phyloP scores from a whole-genome alignment of 92 coral and sea anemone species.

The Diadumene lineata region DNA sequence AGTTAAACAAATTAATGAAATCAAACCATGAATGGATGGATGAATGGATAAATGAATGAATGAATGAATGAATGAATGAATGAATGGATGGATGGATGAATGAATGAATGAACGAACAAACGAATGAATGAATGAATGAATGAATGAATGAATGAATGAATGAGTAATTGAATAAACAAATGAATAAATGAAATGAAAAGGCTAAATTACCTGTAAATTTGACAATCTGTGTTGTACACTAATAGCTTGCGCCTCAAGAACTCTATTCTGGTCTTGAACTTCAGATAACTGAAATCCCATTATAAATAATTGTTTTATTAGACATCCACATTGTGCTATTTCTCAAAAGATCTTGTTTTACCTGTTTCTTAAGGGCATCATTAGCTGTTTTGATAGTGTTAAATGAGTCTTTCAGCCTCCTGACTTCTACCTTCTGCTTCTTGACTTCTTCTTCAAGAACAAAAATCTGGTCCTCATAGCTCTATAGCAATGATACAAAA shows the following conservation, averaged over 20 bases:
- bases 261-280: constrained; percentile 84
- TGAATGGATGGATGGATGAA: not conserved
- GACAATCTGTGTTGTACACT: constrained; percentile 94
- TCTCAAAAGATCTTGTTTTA: too few relatives aligned
- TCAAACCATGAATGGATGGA: not conserved
- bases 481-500: constrained; percentile 38
- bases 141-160: not conserved
- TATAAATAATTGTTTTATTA: too few relatives aligned
- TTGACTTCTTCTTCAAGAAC: constrained; percentile 74
- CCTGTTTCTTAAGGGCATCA: constrained; percentile 93
- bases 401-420: constrained; percentile 89
- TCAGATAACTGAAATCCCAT: constrained; percentile 62
- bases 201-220: constrained; percentile 84
- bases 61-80: not conserved
- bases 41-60: not conserved
- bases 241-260: constrained; percentile 82
- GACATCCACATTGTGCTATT: not conserved
- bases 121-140: not conserved
- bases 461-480: constrained; percentile 68
- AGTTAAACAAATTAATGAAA: not conserved
- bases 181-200: too few relatives aligned
- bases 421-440: constrained; percentile 83
- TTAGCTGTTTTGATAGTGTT: constrained; percentile 93
- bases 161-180: not conserved
- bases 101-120: not conserved